phyloP scores from a whole-genome alignment of 2,888 invertebrate species.

The Tachina grossa region DNA sequence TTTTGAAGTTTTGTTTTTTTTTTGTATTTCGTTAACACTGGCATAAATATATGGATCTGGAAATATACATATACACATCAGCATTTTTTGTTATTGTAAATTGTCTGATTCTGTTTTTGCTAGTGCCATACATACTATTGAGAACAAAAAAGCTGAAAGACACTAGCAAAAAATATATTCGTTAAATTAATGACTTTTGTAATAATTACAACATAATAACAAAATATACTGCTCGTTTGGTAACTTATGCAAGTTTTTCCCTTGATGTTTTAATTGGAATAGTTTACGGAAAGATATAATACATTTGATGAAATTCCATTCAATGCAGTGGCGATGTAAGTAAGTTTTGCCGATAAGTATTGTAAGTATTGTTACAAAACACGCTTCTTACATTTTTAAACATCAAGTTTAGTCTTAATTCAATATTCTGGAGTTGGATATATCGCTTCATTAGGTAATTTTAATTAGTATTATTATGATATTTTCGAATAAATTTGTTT shows the following conservation, averaged over 20 bases:
- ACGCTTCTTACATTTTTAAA: not conserved
- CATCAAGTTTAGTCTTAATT: not conserved
- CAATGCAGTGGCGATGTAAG: not conserved
- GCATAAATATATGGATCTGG: not conserved
- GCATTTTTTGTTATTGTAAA: not conserved
- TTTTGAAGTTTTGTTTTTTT: constrained; percentile 18
- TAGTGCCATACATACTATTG: not conserved
- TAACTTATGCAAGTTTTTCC: constrained; percentile 13
- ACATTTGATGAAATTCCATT: constrained; percentile 31
- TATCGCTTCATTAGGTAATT: too few relatives aligned
- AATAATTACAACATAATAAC: constrained; percentile 64
- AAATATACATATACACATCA: not conserved
- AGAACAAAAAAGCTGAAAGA: constrained; percentile 14
- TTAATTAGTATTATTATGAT: too few relatives aligned
- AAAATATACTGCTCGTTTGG: constrained; percentile 23
- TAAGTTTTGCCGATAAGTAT: not conserved
- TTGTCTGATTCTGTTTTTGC: constrained; percentile 2
- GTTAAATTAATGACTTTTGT: constrained; percentile 69
- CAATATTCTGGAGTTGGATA: too few relatives aligned
- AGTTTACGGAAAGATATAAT: constrained; percentile 34
- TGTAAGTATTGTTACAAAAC: not conserved
- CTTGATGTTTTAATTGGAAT: constrained; percentile 52
- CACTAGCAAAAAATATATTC: constrained; percentile 57
- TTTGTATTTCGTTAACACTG: not conserved
- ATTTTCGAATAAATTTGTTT: too few relatives aligned